phyloP scores from a whole-genome alignment of 1,140 invertebrate genomes.

The Drosophila micromelanica region DNA sequence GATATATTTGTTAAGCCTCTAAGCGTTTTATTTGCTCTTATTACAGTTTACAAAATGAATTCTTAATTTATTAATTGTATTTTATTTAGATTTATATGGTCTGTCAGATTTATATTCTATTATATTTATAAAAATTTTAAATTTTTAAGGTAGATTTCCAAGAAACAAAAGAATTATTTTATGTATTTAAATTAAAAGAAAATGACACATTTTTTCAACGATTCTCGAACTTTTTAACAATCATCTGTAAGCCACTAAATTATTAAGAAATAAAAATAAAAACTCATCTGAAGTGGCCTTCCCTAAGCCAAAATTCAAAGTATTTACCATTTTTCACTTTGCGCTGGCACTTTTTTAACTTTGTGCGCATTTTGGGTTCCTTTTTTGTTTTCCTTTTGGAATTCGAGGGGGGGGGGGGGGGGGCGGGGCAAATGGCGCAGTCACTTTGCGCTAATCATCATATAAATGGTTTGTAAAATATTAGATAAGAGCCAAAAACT shows the following conservation, averaged over 20 bases:
- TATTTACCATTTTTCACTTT: slow-evolving; percentile 37
- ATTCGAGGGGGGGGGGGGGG: too few relatives aligned
- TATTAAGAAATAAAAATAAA: slow-evolving; percentile 14
- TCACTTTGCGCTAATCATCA: slow-evolving; percentile 77
- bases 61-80: too few relatives aligned
- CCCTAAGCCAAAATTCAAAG: slow-evolving; percentile 19
- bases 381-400: not conserved
- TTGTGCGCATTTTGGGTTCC: not conserved
- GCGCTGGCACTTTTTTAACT: slow-evolving; percentile 4
- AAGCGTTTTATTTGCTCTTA: too few relatives aligned
- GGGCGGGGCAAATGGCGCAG: slow-evolving; percentile 22
- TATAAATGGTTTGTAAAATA: slow-evolving; percentile 83
- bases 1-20: too few relatives aligned
- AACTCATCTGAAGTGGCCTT: slow-evolving; percentile 1
- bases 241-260: not conserved
- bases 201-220: not conserved
- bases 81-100: too few relatives aligned
- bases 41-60: too few relatives aligned
- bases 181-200: too few relatives aligned
- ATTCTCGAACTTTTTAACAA: not conserved
- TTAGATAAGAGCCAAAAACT: slow-evolving; percentile 80
- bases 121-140: too few relatives aligned
- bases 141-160: too few relatives aligned
- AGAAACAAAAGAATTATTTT: too few relatives aligned
- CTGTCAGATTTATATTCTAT: too few relatives aligned